Evolutionary conservation across 1,140 invertebrate genomes (phyloP), one percentile per base, ranked within the genome.

Genomic region (Drosophila orena): DNA sequence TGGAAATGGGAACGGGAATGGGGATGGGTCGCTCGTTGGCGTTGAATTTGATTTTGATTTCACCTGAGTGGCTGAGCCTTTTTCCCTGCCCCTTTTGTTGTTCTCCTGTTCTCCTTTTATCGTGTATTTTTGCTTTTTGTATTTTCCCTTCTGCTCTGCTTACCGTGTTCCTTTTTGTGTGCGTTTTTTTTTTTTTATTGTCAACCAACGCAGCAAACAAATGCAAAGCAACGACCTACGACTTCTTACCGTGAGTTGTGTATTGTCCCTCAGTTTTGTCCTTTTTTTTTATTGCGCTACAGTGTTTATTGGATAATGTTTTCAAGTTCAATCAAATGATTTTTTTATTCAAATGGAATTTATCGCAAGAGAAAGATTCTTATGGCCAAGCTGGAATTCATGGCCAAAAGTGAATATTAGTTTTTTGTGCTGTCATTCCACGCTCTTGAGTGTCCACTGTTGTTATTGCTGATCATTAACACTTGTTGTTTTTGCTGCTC

Each of bases 11-110:
- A 14, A 20, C 10, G 6, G 3, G n/a, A 24, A 24, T 3, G 22
- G 42, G n/a, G 17, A 20, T 17, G 6, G 1, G n/a, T 17, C 10
- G 8, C 0, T 81, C 57, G 69, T 72, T 90, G 85, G 78, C 76
- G 85, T 90, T 88, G 85, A 85, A 89, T 89, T 88, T 90, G 80
- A 90, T 90, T 90, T 90, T 90, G 86, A 90, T 90, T 86, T 90
- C 86, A 90, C 86, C 81, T 85, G 81, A 89, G 85, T 89, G 85
- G 77, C 61, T 73, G 64, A 47, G 49, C 34, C 71, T 84, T 53
- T 46, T 53, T 34, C 58, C 40, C 44, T 50, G 24, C 34, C 40
- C n/a, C n/a, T n/a, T n/a, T n/a, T n/a, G n/a, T n/a, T n/a, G 24
- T 57, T 70, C 61, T 59, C 15, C 55, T 57, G 43, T 42, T 46